A percentile compares a stretch with the other conserved stretches of the same genome.
Evolutionary conservation across 1,140 invertebrate genomes (phyloP).

Genomic region (Helicoverpa zea): DNA sequence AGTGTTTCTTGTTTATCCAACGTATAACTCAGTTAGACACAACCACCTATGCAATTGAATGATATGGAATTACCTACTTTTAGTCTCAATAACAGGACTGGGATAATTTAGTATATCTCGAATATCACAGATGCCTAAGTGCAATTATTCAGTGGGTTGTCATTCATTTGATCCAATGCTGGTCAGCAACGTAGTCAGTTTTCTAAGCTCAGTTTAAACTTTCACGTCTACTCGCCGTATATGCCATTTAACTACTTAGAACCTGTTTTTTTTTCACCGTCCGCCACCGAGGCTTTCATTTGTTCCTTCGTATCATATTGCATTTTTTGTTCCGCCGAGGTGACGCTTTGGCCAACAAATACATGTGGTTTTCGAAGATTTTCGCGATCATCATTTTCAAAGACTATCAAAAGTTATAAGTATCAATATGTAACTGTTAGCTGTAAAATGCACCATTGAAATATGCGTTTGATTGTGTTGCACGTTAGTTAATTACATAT

Average conservation of each 20-base stretch:
- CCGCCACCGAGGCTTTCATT: slow-evolving; percentile 55
- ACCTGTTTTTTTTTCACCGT: slow-evolving; percentile 64
- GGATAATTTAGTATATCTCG: not conserved
- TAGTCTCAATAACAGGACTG: no score
- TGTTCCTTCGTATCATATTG: slow-evolving; percentile 58
- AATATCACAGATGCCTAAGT: not conserved
- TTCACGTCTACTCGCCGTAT: slow-evolving; percentile 65
- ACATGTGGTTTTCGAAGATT: no score
- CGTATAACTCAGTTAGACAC: no score
- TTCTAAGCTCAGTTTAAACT: slow-evolving; percentile 67
- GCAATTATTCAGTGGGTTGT: not conserved
- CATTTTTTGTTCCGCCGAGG: slow-evolving; percentile 50
- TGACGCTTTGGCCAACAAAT: slow-evolving; percentile 37
- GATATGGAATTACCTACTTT: not conserved
- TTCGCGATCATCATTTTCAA: no score
- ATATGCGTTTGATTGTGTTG: slow-evolving; percentile 7
- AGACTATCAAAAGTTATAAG: no score
- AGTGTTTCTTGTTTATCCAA: no score
- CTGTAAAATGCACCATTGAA: not conserved
- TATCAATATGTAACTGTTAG: not conserved
- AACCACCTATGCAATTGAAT: no score
- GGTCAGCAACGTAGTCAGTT: slow-evolving; percentile 59
- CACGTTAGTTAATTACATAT: slow-evolving; percentile 34
- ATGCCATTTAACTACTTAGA: slow-evolving; percentile 60
- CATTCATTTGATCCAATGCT: slow-evolving; percentile 37